A percentile compares a stretch with the other conserved stretches of the same genome.
Conservation (phyloP, 2,113 vertebrate species). For the Phaethornis superciliosus region DNA sequence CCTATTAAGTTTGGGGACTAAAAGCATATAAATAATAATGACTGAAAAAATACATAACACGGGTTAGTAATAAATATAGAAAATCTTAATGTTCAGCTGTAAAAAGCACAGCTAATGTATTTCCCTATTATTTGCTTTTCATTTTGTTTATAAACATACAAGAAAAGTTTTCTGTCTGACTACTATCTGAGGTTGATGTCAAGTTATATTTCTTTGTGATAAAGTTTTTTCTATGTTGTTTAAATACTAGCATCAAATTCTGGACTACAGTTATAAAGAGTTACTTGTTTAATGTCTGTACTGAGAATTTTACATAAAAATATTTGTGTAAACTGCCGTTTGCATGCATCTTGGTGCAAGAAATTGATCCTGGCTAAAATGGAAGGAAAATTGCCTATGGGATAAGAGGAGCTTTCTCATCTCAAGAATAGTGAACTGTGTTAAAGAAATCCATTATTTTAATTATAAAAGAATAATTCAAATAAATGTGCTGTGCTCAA, state of each 20-base stretch:
- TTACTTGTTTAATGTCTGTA: not conserved
- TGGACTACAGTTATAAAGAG: not conserved
- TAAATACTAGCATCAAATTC: not conserved
- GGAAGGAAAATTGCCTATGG: not conserved
- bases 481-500: not conserved
- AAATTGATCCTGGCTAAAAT: not conserved
- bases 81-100: not conserved
- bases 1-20: not conserved
- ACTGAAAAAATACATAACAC: not conserved
- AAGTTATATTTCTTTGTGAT: not conserved
- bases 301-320: not conserved
- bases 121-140: not conserved
- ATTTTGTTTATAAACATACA: not conserved
- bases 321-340: not conserved
- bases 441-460: not conserved
- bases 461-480: not conserved
- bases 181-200: not conserved
- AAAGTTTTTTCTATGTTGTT: not conserved
- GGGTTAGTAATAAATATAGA: not conserved
- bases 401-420: not conserved
- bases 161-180: not conserved
- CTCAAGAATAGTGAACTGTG: not conserved
- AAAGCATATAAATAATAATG: conserved; percentile 9
- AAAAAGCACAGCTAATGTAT: not conserved
- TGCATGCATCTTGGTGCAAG: not conserved